Base-by-base conservation (phyloP, 2,888 invertebrate genomes). In the Sphaerophoria taeniata region DNA sequence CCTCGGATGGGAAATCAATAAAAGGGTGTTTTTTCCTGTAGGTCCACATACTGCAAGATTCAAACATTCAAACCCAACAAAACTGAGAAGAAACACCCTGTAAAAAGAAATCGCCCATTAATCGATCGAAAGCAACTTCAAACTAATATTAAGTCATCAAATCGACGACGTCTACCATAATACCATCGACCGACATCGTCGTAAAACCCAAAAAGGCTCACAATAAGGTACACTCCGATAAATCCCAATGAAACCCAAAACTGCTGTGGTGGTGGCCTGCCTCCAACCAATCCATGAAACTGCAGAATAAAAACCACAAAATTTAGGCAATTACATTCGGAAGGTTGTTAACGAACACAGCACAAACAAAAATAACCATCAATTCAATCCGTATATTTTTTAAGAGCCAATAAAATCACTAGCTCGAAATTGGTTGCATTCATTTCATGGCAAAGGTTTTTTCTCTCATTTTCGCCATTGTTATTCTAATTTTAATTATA, bases 121-220 rank as follows among this genome's bases (percentile, higher is more conserved):
- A 24, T 24, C 24, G 24, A 24, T 24, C 24, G 24, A 24, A 24
- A 24, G 24, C 47, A 73, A 79, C 79, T 71, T 65, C 60, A 74
- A 80, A 85, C 76, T 85, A 24, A 24, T 79, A 85, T 85, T 80
- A 85, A 85, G 80, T 72, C 84, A 80, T 85, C 73, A 80, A 80
- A 80, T 69, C 69, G 53, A 51, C 70, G 75, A 74, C 73, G 2
- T 24, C 24, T 24, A 24, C 24, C 24, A 24, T 47, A 56, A 83
- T 70, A 74, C 51, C 67, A 33, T 72, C 24, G 24, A 69, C 69
- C 60, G 79, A 67, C 67, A 65, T 58, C 53, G 45, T 69, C 79
- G 71, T 83, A 79, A 71, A 65, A 47, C 31, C 33, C 5, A 47
- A 14, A 73, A 45, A 43, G 61, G 53, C 76, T 36, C 45, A 45